A percentile compares a stretch with the other conserved stretches of the same genome.
phyloP scores from a whole-genome alignment of 2,113 vertebrate genomes.

The Sceloporus tristichus region DNA sequence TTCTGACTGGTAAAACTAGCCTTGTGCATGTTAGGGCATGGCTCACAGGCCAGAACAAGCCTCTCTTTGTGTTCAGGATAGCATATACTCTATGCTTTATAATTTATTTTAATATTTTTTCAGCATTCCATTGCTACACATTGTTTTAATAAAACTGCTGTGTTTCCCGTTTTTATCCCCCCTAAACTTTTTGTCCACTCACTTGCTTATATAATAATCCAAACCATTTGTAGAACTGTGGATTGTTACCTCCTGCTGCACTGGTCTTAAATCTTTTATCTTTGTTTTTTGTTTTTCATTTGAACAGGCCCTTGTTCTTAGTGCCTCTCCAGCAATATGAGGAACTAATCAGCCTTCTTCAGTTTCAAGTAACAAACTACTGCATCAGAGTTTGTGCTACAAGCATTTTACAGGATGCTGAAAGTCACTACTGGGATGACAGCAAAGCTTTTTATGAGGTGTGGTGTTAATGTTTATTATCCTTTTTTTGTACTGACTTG shows the following conservation, averaged over 20 bases:
- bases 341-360: constrained; percentile 84
- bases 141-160: no score
- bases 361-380: constrained; percentile 89
- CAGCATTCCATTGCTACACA: no score
- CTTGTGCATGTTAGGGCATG: no score
- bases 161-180: no score
- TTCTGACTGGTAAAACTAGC: no score
- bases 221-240: constrained; percentile 80
- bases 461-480: constrained; percentile 73
- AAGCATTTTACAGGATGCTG: constrained; percentile 92
- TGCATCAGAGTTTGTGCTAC: constrained; percentile 89
- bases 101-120: no score
- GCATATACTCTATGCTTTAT: no score
- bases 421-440: constrained; percentile 95
- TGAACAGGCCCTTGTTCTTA: constrained; percentile 85
- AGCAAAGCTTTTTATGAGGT: constrained; percentile 96
- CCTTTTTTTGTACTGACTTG: constrained; percentile 71
- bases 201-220: constrained; percentile 77
- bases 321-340: constrained; percentile 88
- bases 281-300: constrained; percentile 74
- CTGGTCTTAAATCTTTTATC: constrained; percentile 76
- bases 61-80: no score
- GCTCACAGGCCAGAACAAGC: no score
- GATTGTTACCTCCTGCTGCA: constrained; percentile 74
- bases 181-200: no score